Base-by-base conservation (phyloP, 1,140 invertebrate species). In the Streblospio benedicti region DNA sequence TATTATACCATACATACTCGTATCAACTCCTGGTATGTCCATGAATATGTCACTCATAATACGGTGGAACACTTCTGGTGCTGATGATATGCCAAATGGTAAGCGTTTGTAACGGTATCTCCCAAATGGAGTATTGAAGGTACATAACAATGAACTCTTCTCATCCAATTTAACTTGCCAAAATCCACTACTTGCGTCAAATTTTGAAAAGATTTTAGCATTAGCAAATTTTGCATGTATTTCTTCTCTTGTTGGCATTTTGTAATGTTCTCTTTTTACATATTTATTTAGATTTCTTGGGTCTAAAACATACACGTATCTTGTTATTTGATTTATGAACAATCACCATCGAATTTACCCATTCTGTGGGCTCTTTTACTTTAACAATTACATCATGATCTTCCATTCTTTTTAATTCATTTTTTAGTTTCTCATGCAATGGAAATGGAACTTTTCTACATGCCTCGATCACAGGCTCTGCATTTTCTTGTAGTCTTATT, bases 301-400 rank as follows among this genome's bases (percentile, higher is more conserved):
- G 44, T 69, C 67, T n/a, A 12, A 68, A n/a, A 30, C 69, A 71
- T 0, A 69, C 55, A 9, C 65, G 18, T 1, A 70, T 18, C 12
- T 32, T 55, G 18, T 63, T 55, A 60, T 65, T 57, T 49, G 45
- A 20, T 41, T 70, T 70, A 16, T 43, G 27, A 4, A 58, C 57
- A 18, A 65, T 44, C 0, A 61, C 57, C 38, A 69, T 60, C 25
- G 66, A 57, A 57, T 44, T 61, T 4, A 63, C 59, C 66, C 61
- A 69, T 30, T 51, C 38, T 16, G 65, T 62, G 0, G 66, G 62
- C 51, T 68, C 60, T 12, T 38, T 62, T 1, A 69, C 67, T 43
- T 59, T 59, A 31, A 44, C 30, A 6, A 67, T 44, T 2, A 67
- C 58, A 16, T 59, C 59, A 14, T 16, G 14, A 32, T 63, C 23